Conservation (phyloP, 2,888 invertebrate genomes). For the Lasioglossum leucozonium region DNA sequence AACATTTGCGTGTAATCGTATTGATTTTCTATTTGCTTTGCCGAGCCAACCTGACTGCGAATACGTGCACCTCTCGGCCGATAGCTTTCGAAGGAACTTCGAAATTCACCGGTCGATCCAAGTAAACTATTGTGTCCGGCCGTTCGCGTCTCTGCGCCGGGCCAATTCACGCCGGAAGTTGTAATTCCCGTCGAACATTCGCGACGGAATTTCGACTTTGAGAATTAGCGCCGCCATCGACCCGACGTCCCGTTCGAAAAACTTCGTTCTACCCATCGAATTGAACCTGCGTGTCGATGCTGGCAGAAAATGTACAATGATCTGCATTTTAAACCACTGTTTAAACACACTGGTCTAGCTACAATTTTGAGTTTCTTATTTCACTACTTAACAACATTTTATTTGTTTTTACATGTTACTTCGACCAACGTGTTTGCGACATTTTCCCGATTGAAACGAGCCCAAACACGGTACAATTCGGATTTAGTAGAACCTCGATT, state of each 20-base stretch:
- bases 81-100: constrained; percentile 40
- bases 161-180: constrained; percentile 23
- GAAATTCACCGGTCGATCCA: constrained; percentile 38
- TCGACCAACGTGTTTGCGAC: background rate
- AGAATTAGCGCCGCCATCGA: background rate
- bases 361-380: background rate
- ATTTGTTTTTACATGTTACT: no score
- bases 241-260: background rate
- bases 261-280: background rate
- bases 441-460: background rate
- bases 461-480: background rate
- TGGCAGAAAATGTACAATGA: background rate
- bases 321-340: background rate
- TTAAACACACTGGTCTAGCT: background rate
- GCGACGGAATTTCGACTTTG: constrained; percentile 19
- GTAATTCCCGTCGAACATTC: constrained; percentile 31
- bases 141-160: constrained; percentile 12
- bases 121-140: constrained; percentile 43
- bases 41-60: constrained; percentile 19
- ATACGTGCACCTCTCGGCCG: constrained; percentile 13
- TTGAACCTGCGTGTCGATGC: background rate
- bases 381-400: no score
- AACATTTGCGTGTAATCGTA: constrained; percentile 53
- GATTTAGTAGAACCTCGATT: no score
- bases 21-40: constrained; percentile 46